A percentile compares a stretch with the other conserved stretches of the same genome.
Evolutionary conservation across 1,140 invertebrate genomes (phyloP).

Genomic region (Leptoteleia sp.): DNA sequence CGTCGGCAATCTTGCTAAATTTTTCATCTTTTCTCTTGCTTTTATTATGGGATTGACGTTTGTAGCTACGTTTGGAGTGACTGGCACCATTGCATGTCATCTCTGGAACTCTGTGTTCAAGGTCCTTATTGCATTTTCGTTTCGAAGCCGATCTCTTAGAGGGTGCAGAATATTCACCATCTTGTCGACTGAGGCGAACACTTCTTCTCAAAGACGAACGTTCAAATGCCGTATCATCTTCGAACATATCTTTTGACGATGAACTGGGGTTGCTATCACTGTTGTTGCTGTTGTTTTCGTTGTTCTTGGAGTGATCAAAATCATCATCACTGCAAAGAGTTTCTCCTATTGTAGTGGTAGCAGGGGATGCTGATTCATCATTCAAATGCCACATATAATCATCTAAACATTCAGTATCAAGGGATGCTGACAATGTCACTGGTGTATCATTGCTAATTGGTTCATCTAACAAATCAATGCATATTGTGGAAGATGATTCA

Average conservation of each 20-base stretch:
- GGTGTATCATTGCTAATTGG: constrained; percentile 70
- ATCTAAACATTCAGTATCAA: constrained; percentile 75
- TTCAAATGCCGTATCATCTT: constrained; percentile 50
- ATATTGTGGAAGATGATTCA: constrained; percentile 66
- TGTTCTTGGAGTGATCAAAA: constrained; percentile 20
- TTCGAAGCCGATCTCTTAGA: constrained; percentile 58
- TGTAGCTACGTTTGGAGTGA: constrained; percentile 32
- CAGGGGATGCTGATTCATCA: constrained; percentile 57
- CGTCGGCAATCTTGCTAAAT: constrained; percentile 24
- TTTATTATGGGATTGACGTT: constrained; percentile 48
- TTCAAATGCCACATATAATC: constrained; percentile 72
- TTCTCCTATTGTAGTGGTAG: constrained; percentile 60
- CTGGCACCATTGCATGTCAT: constrained; percentile 34
- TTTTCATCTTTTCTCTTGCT: constrained; percentile 46
- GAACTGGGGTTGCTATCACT: constrained; percentile 38
- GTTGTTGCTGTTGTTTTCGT: constrained; percentile 36
- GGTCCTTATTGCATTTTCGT: constrained; percentile 71
- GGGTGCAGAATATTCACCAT: constrained; percentile 67
- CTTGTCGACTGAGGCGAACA: constrained; percentile 75
- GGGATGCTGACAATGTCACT: constrained; percentile 71
- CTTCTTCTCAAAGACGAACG: constrained; percentile 73
- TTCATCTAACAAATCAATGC: constrained; percentile 76
- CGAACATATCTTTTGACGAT: constrained; percentile 66
- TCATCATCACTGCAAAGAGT: constrained; percentile 45
- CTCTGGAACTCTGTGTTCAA: constrained; percentile 70